Evolutionary conservation across 2,888 invertebrate species (phyloP), one percentile per base, ranked within the genome.

Genomic region (Mylabris sibirica): DNA sequence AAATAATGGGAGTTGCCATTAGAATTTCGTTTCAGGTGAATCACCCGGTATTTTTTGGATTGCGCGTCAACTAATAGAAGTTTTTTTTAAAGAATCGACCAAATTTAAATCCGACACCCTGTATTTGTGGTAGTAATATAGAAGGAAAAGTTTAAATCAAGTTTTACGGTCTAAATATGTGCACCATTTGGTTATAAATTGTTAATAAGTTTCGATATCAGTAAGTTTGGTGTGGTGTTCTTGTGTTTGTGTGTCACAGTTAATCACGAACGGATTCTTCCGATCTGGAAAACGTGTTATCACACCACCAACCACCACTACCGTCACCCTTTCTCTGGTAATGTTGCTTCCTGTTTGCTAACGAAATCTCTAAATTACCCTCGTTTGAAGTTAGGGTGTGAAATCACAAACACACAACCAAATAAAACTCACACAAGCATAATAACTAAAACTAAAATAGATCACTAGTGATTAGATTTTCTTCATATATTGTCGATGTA

Each of bases 251-350:
- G 14, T 44, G 72, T 69, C 70, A 68, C 70, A 75, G 72, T 77
- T 78, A 75, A 77, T 79, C 78, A 78, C 76, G 74, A 72, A 75
- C 74, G 73, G 74, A 74, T 76, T 75, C 74, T 76, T 76, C 77
- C 75, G 74, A 73, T 71, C 64, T 69, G 69, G 69, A 62, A 68
- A 53, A 53, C 53, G 70, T 70, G 72, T 72, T 78, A 77, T 78
- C 79, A 72, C 63, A 53, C 22, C 53, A 53, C 53, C 53, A 53
- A 22, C 53, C 12, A 53, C n/a, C n/a, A n/a, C n/a, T n/a, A n/a
- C n/a, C n/a, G n/a, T n/a, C n/a, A n/a, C 69, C 74, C 74, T 73
- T 75, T 72, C 71, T 74, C 77, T 77, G 76, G 77, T 78, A 77
- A 78, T 78, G 75, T 77, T 72, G 74, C 74, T 77, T 78, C 77